Base-by-base conservation (phyloP, 2,888 invertebrate genomes). In the Coenonympha glycerion region DNA sequence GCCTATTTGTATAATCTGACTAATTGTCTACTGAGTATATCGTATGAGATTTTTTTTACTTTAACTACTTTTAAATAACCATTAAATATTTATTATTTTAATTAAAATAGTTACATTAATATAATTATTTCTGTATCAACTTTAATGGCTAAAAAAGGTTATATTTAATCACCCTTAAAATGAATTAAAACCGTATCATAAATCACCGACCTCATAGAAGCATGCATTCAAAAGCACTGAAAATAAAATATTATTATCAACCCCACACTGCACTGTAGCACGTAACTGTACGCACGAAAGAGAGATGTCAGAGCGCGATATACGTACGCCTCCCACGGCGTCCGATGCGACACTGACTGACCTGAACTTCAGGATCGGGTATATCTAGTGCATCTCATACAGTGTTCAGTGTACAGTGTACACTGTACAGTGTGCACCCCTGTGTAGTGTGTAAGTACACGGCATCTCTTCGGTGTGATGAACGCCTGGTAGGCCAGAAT, bases 321-420 rank as follows among this genome's bases (percentile, higher is more conserved):
- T 60, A 73, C 83, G 73, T 75, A 71, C 74, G 70, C 61, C 69
- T 56, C 68, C 69, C 64, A 58, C 66, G 69, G 68, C 73, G 73
- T 64, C 63, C 69, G 69, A 66, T 77, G 77, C 79, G 79, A 64
- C 72, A 87, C 86, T 84, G 39, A 52, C 45, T 49, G 76, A 62
- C 59, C 69, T 67, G 72, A 72, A 73, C 54, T 71, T 67, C 66
- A 66, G 66, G 30, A 62, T 62, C 63, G 63, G 71, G 61, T 71
- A 58, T 67, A 66, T 67, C 67, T 66, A 68, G 66, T 76, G 76
- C 76, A 79, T 79, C 79, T 76, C 73, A n/a, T n/a, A n/a, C n/a
- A n/a, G n/a, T n/a, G n/a, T n/a, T n/a, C n/a, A n/a, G n/a, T n/a
- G n/a, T n/a, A n/a, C n/a, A n/a, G n/a, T n/a, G n/a, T n/a, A n/a